Evolutionary conservation across 2,797 vertebrate genomes (phyloP).

Genomic region (Lutjanus argentimaculatus): DNA sequence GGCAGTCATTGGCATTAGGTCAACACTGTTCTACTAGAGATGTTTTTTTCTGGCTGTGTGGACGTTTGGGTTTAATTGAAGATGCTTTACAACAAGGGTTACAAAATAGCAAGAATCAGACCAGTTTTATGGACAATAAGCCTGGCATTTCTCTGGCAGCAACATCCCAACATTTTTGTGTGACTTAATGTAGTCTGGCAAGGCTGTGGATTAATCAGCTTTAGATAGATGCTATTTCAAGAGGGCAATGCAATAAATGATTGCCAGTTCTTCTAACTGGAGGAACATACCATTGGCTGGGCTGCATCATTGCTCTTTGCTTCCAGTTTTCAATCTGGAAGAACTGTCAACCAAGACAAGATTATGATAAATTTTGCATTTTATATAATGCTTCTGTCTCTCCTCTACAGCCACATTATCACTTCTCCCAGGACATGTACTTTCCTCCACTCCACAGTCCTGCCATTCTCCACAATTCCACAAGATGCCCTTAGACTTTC

Average conservation of each 20-base stretch:
- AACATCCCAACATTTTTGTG: neutral
- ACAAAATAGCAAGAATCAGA: neutral
- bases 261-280: neutral
- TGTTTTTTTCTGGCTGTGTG: neutral
- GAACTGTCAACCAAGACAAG: neutral
- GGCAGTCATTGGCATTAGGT: neutral
- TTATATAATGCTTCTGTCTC: too few relatives aligned
- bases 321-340: neutral
- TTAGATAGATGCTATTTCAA: neutral
- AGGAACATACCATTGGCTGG: neutral
- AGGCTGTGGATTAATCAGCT: neutral
- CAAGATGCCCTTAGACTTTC: too few relatives aligned
- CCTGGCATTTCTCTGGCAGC: neutral
- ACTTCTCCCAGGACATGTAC: too few relatives aligned
- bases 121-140: neutral
- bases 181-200: neutral
- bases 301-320: neutral
- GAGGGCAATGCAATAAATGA: neutral
- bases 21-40: neutral
- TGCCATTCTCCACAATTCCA: too few relatives aligned
- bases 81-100: neutral
- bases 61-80: neutral
- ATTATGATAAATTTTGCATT: neutral
- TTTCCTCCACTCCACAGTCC: too few relatives aligned
- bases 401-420: too few relatives aligned